Base-by-base conservation (phyloP, 2,888 invertebrate species). In the Nudaria mundana region DNA sequence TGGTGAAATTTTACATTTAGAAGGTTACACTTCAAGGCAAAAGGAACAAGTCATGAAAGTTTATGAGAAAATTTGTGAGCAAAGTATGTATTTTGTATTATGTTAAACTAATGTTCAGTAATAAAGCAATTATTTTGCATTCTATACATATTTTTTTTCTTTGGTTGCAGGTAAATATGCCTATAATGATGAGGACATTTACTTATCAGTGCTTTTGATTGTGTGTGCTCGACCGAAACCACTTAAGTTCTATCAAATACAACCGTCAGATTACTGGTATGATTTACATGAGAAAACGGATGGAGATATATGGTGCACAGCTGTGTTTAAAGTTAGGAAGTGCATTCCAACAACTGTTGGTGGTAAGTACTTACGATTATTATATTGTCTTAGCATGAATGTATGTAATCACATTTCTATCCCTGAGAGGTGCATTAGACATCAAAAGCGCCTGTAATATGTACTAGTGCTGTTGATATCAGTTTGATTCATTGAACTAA, bases 121-220 rank as follows among this genome's bases (percentile, higher is more conserved):
- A n/a, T 10, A 23, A n/a, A 3, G 18, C 4, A 18, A 18, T 5
- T 18, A 18, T 18, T 5, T 5, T 18, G 5, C 18, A 18, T 18
- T 18, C 18, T 4, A 18, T 5, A 18, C 18, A 18, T 4, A 18
- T 18, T 18, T 4, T 20, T 20, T 11, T 32, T 32, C 12, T 11
- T 7, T n/a, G n/a, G n/a, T 47, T 28, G 4, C 62, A 89, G 89
- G 81, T 52, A 88, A 87, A 81, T 89, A 81, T 58, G 77, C 87
- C 1, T 70, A 72, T 48, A 85, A 86, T 37, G 66, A 81, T 63
- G 76, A 81, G 30, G 84, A 87, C 41, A 80, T 89, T 40, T 57
- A 78, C 2, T 74, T 89, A 74, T 82, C 87, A 18, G 66, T 85
- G 24, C 52, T 89, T 10, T 66, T 88, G 28, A 56, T 86, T 34